Conservation (phyloP, 1,140 invertebrate genomes). For the Pseudomyrmex cubaensis region DNA sequence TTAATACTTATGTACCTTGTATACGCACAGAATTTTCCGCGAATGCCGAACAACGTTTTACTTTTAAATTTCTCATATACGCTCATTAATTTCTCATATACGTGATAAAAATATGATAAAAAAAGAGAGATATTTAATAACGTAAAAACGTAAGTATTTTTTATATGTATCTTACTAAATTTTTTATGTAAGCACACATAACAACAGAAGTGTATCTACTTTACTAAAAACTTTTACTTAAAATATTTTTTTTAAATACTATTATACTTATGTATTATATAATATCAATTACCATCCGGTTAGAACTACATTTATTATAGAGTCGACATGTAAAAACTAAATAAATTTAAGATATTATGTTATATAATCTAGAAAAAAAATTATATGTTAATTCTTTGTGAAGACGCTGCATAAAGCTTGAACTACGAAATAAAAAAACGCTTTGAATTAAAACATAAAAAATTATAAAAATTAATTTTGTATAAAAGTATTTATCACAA, state of each 20-base stretch:
- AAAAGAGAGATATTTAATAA: not conserved
- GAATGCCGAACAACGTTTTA: slow-evolving; percentile 35
- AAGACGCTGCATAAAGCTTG: not conserved
- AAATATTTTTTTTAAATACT: too few species aligned
- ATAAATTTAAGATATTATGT: too few species aligned
- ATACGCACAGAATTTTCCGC: not conserved
- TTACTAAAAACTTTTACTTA: too few species aligned
- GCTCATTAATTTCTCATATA: slow-evolving; percentile 6
- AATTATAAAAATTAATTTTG: not conserved
- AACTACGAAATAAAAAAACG: not conserved
- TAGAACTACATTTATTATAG: not conserved
- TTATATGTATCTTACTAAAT: too few species aligned
- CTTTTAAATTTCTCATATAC: slow-evolving; percentile 22
- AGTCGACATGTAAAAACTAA: not conserved
- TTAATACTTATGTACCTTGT: slow-evolving; percentile 22
- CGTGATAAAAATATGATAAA: slow-evolving; percentile 15
- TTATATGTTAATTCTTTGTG: not conserved
- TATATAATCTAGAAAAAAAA: too few species aligned
- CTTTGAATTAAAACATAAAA: not conserved
- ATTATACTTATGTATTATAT: too few species aligned
- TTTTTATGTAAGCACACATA: too few species aligned
- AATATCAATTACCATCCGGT: too few species aligned
- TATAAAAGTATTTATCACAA: not conserved
- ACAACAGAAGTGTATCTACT: too few species aligned
- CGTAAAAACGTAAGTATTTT: too few species aligned